Percentiles rank a stretch among this genome's conserved stretches.
Evolutionary conservation across 2,797 vertebrate genomes (phyloP).

Genomic region (Gallinago nigripennis): DNA sequence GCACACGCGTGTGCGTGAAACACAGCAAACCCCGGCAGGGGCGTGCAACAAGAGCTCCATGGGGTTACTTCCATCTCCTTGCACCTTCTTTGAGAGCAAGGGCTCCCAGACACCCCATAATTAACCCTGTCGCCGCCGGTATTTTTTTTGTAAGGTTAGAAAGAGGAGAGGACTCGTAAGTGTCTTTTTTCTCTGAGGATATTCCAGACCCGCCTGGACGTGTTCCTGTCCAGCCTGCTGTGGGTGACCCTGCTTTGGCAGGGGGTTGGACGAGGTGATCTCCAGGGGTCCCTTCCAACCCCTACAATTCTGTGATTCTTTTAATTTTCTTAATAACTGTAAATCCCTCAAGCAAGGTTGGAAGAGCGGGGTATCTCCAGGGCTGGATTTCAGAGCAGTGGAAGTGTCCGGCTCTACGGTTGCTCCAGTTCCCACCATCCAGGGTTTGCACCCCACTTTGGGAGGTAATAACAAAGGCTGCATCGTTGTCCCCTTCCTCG

Average conservation of each 20-base stretch:
- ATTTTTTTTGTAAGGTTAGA: background rate
- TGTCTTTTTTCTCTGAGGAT: background rate
- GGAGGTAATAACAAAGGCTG: background rate
- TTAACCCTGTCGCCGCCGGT: background rate
- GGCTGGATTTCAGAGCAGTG: background rate
- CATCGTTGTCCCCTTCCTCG: background rate
- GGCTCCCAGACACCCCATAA: background rate
- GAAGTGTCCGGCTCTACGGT: fast-evolving
- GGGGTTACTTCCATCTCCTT: background rate
- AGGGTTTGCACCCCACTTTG: too few species aligned
- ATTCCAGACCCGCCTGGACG: background rate
- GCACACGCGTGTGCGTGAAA: background rate
- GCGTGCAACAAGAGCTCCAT: background rate
- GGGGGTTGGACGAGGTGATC: background rate
- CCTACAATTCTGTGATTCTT: background rate
- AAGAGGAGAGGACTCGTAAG: background rate
- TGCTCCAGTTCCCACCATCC: background rate
- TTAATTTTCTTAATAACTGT: too few species aligned
- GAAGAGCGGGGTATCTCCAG: fast-evolving
- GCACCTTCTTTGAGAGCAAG: background rate
- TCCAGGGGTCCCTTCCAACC: background rate
- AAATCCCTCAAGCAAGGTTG: background rate
- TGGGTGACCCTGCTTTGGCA: background rate
- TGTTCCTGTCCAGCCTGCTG: background rate
- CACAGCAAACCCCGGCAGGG: background rate